Evolutionary conservation across 2,113 vertebrate genomes (phyloP).

Genomic region (Odontophorus gujanensis): DNA sequence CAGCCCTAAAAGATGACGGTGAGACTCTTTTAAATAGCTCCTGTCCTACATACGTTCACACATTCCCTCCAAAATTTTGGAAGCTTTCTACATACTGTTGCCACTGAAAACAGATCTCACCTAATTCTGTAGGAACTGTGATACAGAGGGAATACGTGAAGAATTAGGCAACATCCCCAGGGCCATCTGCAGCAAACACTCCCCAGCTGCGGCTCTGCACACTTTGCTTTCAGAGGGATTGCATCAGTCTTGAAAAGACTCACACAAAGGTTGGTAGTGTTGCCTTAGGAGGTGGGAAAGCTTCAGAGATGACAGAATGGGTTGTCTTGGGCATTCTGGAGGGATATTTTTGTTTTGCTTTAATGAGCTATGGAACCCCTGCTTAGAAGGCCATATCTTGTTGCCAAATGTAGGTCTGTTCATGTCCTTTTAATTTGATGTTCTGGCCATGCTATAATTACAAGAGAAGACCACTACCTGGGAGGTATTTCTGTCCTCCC

Average conservation of each 20-base stretch:
- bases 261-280: background rate
- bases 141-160: background rate
- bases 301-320: background rate
- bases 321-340: background rate
- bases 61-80: background rate
- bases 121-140: fast-evolving
- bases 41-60: background rate
- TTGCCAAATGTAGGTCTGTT: background rate
- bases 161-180: background rate
- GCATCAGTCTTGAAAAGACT: background rate
- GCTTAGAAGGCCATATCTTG: background rate
- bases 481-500: background rate
- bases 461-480: background rate
- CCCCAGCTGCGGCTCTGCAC: fast-evolving
- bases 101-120: background rate
- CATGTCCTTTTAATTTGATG: background rate
- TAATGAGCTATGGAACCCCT: background rate
- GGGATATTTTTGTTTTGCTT: background rate
- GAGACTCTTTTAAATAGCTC: background rate
- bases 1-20: background rate
- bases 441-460: background rate
- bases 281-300: background rate
- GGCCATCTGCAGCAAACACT: background rate
- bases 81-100: background rate
- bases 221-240: background rate